Conservation (phyloP, 2,113 vertebrate species). For the Amazona guildingii region DNA sequence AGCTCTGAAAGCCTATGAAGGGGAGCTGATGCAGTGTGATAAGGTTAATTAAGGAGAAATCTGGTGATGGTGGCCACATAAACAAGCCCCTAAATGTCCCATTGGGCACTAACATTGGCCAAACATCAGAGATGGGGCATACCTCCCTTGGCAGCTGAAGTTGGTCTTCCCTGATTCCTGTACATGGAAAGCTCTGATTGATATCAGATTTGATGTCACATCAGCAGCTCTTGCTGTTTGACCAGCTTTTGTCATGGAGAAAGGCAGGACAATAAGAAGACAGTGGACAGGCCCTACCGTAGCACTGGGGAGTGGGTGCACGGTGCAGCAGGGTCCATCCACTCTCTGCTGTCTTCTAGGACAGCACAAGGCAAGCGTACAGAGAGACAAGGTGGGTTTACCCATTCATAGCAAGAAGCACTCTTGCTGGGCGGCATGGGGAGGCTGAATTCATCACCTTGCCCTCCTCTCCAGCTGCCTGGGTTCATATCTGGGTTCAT, state of each 20-base stretch:
- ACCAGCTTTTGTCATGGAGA: neutral
- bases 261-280: neutral
- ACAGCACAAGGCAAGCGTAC: neutral
- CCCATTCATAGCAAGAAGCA: neutral
- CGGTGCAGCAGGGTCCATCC: neutral
- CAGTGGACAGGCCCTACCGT: neutral
- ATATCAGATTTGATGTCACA: neutral
- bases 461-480: neutral
- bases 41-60: neutral
- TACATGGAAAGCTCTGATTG: neutral
- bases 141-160: neutral
- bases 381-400: neutral
- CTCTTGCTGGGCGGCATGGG: fast-evolving
- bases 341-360: neutral
- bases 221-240: neutral
- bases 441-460: fast-evolving
- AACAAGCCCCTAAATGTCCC: neutral
- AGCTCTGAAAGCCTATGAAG: neutral
- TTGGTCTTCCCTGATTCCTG: neutral
- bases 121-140: neutral
- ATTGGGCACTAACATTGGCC: neutral
- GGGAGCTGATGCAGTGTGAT: neutral
- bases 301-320: neutral
- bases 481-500: neutral
- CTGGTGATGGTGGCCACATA: neutral